These are phyloP conservation scores for Discoglossus pictus DNA, from an alignment of 2,797 vertebrate genomes.

Conservation along the genomic window DNA sequence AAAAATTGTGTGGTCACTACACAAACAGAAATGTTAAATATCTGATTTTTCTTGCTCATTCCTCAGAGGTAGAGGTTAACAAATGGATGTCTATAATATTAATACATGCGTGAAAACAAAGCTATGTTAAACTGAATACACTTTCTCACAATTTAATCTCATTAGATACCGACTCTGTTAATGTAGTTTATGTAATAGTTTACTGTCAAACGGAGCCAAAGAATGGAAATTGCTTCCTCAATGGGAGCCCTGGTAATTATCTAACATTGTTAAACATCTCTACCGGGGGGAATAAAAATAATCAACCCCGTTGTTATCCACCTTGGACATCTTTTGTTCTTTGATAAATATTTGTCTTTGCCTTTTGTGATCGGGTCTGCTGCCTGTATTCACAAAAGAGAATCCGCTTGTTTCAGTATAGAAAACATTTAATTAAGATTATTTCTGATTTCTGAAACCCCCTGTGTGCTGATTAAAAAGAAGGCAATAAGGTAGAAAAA, in stretches of 20 bases:
- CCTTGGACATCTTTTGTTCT: conserved; percentile 77
- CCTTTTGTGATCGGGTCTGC: conserved; percentile 71
- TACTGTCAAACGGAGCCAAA: conserved; percentile 43
- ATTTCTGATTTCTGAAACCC: conserved; percentile 65
- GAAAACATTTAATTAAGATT: conserved; percentile 76
- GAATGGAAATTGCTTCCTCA: conserved; percentile 50
- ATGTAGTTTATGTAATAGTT: conserved; percentile 47
- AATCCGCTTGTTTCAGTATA: conserved; percentile 58
- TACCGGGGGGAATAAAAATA: conserved; percentile 68
- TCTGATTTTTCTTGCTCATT: no score
- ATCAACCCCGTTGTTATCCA: conserved; percentile 67
- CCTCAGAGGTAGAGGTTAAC: no score
- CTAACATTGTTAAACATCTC: conserved; percentile 57
- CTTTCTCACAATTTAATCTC: conserved; percentile 36
- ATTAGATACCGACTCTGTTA: conserved; percentile 30
- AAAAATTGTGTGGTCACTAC: conserved; percentile 6
- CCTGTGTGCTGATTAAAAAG: conserved; percentile 58
- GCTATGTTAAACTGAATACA: conserved; percentile 35
- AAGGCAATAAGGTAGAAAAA: conserved; percentile 46
- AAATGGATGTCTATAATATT: no score
- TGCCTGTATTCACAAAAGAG: conserved; percentile 60
- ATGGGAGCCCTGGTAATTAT: conserved; percentile 59
- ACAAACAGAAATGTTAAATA: background rate
- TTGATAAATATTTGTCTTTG: conserved; percentile 84
- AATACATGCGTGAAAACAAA: no score